These are phyloP conservation scores for Andricus quercusramuli DNA, from an alignment of 2,888 invertebrate genomes.

Conservation along the genomic window DNA sequence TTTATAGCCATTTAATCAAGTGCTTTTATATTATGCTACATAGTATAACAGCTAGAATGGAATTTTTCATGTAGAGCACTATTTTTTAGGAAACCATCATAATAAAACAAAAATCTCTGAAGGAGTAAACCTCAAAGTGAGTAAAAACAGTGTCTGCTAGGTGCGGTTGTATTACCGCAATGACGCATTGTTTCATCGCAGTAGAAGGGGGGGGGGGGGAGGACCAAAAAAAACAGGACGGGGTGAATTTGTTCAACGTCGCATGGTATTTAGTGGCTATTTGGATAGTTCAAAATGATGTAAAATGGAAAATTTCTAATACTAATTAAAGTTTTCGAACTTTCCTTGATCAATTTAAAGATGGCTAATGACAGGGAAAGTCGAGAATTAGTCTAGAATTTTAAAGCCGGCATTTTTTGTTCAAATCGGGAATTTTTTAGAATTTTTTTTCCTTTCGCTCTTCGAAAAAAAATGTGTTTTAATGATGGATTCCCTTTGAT, in stretches of 20 bases:
- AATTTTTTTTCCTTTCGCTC: too few species aligned
- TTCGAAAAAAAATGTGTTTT: too few species aligned
- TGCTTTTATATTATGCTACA: not conserved
- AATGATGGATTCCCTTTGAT: too few species aligned
- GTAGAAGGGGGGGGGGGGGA: not conserved
- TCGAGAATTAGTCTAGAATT: too few species aligned
- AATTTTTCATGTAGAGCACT: not conserved
- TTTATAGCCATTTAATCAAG: too few species aligned
- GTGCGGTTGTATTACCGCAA: not conserved
- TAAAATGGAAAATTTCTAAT: not conserved
- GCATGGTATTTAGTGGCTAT: not conserved
- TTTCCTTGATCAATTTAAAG: too few species aligned
- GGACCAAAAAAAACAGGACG: not conserved
- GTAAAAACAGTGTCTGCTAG: not conserved
- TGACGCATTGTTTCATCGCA: not conserved
- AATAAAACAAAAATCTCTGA: not conserved
- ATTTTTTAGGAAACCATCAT: not conserved
- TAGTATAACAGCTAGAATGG: not conserved
- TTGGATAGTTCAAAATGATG: not conserved
- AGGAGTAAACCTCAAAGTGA: not conserved
- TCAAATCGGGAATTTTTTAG: too few species aligned
- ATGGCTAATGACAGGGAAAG: too few species aligned
- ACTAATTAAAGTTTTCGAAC: too few species aligned
- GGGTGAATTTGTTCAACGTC: not conserved
- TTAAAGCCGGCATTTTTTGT: too few species aligned